Conservation (phyloP, 2,113 vertebrate genomes). For the Nothobranchius kuhntae region DNA sequence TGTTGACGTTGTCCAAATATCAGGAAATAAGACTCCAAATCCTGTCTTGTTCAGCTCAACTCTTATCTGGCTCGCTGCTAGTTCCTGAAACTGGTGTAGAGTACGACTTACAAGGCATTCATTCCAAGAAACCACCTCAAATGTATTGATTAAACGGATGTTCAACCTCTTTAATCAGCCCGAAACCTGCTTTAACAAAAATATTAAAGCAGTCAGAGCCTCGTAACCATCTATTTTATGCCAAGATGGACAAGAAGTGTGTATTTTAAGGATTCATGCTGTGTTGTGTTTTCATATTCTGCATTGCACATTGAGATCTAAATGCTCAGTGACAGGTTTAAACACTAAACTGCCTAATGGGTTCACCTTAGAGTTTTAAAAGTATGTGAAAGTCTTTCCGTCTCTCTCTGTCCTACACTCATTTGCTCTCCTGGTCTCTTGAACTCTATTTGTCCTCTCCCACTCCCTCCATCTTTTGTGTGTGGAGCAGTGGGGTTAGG, state of each 20-base stretch:
- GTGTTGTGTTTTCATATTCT: slow-evolving; percentile 9
- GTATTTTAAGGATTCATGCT: slow-evolving; percentile 3
- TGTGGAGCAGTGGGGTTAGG: slow-evolving; percentile 63
- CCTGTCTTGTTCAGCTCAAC: too few relatives aligned
- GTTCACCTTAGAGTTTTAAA: slow-evolving; percentile 40
- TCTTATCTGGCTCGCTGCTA: too few relatives aligned
- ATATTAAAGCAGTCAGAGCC: too few relatives aligned
- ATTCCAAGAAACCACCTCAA: too few relatives aligned
- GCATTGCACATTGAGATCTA: slow-evolving; percentile 30
- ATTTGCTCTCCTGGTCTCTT: slow-evolving; percentile 69
- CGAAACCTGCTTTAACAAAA: too few relatives aligned
- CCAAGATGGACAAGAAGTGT: too few relatives aligned
- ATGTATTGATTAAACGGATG: too few relatives aligned
- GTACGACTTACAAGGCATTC: too few relatives aligned
- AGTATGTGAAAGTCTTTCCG: slow-evolving; percentile 48
- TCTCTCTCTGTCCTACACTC: slow-evolving; percentile 47
- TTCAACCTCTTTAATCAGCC: neutral
- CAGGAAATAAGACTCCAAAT: too few relatives aligned
- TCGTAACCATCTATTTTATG: too few relatives aligned
- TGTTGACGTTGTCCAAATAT: too few relatives aligned
- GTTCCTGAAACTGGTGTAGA: too few relatives aligned
- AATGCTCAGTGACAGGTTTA: slow-evolving; percentile 35
- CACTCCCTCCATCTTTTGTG: slow-evolving; percentile 71
- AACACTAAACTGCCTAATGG: slow-evolving; percentile 33
- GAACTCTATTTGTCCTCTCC: slow-evolving; percentile 72